Conservation (phyloP, 2,797 vertebrate genomes). For the Cyprinella venusta region DNA sequence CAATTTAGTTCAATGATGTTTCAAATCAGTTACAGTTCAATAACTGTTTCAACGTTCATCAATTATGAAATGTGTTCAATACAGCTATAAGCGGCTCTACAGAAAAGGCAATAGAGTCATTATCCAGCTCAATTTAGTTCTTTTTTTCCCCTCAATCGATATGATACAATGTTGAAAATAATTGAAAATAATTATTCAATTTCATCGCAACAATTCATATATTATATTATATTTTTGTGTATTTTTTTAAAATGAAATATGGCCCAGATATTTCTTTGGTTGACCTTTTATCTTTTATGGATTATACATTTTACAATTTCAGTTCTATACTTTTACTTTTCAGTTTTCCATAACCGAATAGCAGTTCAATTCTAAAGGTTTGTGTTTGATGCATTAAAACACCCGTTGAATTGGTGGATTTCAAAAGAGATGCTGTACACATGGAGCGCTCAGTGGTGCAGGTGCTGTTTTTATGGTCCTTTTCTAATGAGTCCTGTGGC, state of each 20-base stretch:
- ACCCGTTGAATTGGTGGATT: not conserved
- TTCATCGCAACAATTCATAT: not conserved
- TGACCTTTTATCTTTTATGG: not conserved
- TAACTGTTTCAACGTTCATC: not conserved
- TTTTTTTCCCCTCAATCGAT: not conserved
- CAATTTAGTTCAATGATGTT: too few relatives aligned
- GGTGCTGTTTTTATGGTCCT: slow-evolving; percentile 66
- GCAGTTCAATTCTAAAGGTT: not conserved
- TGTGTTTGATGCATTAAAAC: not conserved
- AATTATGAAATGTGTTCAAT: not conserved
- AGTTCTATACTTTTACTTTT: not conserved
- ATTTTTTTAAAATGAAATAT: not conserved
- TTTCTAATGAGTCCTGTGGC: slow-evolving; percentile 59
- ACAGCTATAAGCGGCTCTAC: not conserved
- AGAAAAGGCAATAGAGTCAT: not conserved
- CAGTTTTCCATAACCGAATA: slow-evolving; percentile 1
- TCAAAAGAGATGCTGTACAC: not conserved
- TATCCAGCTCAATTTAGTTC: not conserved
- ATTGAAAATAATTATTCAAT: too few relatives aligned
- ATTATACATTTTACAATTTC: not conserved
- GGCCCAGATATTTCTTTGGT: not conserved
- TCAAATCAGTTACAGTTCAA: not conserved
- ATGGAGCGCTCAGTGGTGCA: slow-evolving; percentile 59
- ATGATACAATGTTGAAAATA: not conserved
- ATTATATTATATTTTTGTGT: not conserved